Conservation (phyloP, 2,113 vertebrate species). For the Poicephalus meyeri region DNA sequence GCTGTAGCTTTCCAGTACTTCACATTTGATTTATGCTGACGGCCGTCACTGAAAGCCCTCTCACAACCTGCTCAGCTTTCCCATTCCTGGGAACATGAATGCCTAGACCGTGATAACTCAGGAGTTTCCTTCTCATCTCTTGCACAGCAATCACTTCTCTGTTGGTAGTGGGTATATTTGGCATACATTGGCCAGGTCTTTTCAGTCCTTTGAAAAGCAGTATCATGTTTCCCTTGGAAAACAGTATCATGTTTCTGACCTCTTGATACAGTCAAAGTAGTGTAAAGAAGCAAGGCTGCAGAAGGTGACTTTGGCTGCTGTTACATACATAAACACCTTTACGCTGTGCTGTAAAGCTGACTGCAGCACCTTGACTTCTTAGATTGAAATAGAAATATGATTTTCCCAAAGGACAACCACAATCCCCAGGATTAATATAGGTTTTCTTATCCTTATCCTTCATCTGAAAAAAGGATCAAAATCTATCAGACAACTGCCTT, state of each 20-base stretch:
- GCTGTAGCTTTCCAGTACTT: background rate
- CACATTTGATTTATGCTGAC: background rate
- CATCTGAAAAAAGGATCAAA: background rate
- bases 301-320: background rate
- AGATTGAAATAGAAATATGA: background rate
- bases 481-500: conserved; percentile 1
- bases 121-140: background rate
- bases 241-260: background rate
- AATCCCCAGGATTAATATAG: background rate
- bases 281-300: background rate
- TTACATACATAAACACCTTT: background rate
- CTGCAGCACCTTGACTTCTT: background rate
- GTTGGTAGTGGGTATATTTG: background rate
- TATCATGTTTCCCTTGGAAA: background rate
- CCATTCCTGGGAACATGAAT: background rate
- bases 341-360: background rate
- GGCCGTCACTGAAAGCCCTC: background rate
- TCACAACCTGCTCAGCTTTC: background rate
- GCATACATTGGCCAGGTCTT: rapidly evolving
- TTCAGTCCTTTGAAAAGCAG: background rate
- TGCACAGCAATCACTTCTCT: background rate
- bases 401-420: background rate
- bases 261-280: background rate
- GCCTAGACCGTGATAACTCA: background rate
- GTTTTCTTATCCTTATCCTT: background rate